These are phyloP conservation scores for Heteronetta atricapilla DNA, from an alignment of 2,113 vertebrate genomes.

Conservation along the genomic window DNA sequence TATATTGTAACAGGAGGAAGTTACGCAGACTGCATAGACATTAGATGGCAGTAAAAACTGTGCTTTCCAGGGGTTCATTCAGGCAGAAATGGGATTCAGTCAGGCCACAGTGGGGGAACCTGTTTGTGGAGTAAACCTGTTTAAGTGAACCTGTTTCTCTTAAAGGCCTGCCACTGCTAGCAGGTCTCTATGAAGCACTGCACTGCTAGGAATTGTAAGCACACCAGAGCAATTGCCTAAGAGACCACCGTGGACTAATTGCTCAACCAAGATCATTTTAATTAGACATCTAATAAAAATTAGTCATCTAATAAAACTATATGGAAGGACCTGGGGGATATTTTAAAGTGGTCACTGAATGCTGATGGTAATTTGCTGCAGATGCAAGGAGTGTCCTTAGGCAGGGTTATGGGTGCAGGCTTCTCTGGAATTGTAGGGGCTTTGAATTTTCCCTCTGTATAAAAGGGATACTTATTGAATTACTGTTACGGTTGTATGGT, in stretches of 20 bases:
- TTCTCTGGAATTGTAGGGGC: neutral
- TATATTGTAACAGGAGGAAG: neutral
- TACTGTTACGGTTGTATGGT: neutral
- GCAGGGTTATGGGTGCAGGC: neutral
- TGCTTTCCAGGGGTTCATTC: accelerated
- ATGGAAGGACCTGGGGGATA: neutral
- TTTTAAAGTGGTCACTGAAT: neutral
- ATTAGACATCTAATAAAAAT: neutral
- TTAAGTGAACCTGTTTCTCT: neutral
- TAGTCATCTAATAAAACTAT: neutral
- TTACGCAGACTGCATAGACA: neutral
- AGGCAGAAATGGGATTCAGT: neutral
- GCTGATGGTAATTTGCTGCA: neutral
- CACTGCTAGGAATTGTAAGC: neutral
- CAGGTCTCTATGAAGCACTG: accelerated
- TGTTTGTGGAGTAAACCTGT: neutral
- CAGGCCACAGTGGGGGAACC: neutral
- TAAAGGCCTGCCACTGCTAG: neutral
- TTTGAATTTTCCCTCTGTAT: neutral
- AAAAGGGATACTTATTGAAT: neutral
- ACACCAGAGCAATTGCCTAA: neutral
- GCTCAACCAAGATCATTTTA: neutral
- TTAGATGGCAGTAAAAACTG: constrained; percentile 9
- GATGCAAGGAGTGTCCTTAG: neutral
- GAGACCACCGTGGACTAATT: neutral